phyloP scores from a whole-genome alignment of 2,888 invertebrate genomes.

The Cantharis flavilabris region DNA sequence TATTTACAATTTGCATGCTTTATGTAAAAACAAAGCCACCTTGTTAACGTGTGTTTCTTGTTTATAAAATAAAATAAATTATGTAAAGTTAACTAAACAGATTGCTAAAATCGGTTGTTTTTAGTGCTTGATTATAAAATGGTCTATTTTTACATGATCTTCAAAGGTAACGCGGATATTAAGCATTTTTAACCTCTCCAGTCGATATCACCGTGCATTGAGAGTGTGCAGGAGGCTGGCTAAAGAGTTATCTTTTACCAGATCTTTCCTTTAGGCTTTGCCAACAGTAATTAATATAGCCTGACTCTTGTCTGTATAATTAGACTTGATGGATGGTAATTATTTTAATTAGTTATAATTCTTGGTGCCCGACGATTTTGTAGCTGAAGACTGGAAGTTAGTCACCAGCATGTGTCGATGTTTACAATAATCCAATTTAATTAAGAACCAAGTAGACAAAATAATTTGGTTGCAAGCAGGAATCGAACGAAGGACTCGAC shows the following conservation, averaged over 20 bases:
- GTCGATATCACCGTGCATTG: background rate
- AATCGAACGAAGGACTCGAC: no score
- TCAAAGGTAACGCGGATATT: background rate
- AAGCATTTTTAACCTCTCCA: background rate
- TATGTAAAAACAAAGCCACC: background rate
- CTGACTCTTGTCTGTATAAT: background rate
- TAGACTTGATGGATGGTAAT: background rate
- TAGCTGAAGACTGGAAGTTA: background rate
- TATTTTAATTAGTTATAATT: background rate
- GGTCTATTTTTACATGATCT: background rate
- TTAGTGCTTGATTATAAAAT: conserved; percentile 2
- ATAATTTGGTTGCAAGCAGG: no score
- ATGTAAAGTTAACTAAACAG: background rate
- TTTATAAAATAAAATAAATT: background rate
- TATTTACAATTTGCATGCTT: background rate
- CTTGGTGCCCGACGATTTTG: background rate
- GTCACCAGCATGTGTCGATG: background rate
- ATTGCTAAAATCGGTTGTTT: background rate
- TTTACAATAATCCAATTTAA: background rate
- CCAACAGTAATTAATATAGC: background rate
- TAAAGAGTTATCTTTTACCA: background rate
- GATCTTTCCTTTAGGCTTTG: background rate
- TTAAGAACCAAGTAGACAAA: no score
- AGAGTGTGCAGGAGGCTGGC: background rate
- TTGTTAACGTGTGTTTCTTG: background rate